Conservation (phyloP, 2,797 vertebrate genomes). For the Chaenodraco wilsoni region DNA sequence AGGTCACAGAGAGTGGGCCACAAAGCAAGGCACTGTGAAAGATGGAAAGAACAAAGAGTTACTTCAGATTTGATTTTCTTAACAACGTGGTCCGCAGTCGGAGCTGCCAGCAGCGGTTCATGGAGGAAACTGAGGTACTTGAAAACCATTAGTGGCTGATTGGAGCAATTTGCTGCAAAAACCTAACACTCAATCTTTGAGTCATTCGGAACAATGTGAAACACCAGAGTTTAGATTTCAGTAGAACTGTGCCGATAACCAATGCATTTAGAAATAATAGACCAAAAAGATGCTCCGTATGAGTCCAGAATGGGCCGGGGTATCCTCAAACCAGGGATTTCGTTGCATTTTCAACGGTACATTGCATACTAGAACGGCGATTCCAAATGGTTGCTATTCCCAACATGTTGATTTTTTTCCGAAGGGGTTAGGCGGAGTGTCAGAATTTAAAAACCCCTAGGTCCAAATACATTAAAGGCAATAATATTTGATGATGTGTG, state of each 20-base stretch:
- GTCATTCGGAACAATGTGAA: background rate
- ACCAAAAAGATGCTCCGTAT: background rate
- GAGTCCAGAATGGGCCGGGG: background rate
- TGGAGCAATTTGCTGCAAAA: background rate
- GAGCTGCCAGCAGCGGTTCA: background rate
- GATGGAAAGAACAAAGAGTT: background rate
- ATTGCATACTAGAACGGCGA: background rate
- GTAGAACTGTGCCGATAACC: background rate
- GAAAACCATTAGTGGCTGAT: background rate
- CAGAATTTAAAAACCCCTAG: background rate
- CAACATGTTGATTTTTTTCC: background rate
- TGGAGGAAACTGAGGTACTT: background rate
- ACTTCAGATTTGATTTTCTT: background rate
- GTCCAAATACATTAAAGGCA: background rate
- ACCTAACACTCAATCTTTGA: background rate
- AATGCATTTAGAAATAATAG: background rate
- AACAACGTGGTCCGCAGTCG: background rate
- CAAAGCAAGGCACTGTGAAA: background rate
- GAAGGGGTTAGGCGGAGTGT: background rate
- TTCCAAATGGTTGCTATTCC: background rate
- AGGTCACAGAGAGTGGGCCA: background rate
- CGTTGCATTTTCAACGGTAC: background rate
- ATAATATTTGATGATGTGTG: background rate
- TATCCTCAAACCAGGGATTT: too few species aligned
- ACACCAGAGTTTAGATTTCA: background rate